Conservation (phyloP, 2,888 invertebrate genomes). For the Temnothorax ravouxi region DNA sequence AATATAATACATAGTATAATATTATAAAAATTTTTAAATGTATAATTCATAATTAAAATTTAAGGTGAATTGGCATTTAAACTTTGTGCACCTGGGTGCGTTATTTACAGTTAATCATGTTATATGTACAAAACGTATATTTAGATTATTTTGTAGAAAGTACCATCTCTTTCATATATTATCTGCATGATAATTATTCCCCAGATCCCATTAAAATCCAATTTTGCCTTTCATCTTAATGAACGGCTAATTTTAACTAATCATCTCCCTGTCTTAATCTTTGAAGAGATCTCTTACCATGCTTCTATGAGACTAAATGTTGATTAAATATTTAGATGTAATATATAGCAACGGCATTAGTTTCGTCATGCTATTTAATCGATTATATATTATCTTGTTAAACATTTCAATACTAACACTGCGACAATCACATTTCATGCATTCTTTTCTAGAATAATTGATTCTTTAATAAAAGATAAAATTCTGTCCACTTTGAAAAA, state of each 20-base stretch:
- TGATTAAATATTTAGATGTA: neutral
- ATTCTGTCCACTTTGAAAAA: neutral
- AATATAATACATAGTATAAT: neutral
- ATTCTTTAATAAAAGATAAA: conserved; percentile 3
- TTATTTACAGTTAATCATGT: conserved; percentile 8
- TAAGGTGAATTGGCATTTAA: neutral
- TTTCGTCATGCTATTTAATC: neutral
- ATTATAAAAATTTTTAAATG: neutral
- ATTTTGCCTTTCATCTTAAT: neutral
- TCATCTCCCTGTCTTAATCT: neutral
- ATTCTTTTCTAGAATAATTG: conserved; percentile 20
- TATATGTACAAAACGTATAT: neutral
- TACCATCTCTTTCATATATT: neutral
- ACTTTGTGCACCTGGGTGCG: neutral
- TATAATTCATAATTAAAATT: neutral
- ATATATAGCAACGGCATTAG: neutral
- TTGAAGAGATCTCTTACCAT: neutral
- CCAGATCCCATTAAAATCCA: neutral
- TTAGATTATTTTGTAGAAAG: neutral
- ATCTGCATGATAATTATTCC: neutral
- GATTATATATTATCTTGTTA: no score
- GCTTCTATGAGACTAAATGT: neutral
- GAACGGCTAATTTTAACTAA: neutral
- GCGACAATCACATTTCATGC: neutral
- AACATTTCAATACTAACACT: neutral